Percentiles rank a stretch among this genome's conserved stretches.
Conservation (phyloP, 1,140 invertebrate species). For the Drosophila neocordata region DNA sequence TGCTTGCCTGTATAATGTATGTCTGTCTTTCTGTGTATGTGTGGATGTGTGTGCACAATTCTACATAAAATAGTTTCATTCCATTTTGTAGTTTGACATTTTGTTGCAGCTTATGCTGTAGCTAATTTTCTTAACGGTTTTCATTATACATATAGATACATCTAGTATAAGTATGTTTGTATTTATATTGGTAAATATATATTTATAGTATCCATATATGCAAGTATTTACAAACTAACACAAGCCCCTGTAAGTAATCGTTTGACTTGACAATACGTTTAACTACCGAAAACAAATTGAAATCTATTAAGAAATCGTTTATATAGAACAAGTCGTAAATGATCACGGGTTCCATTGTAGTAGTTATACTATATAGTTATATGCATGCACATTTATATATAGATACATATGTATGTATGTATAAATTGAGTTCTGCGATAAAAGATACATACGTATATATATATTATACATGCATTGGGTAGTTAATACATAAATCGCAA, state of each 20-base stretch:
- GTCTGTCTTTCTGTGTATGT: constrained; percentile 11
- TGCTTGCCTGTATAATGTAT: not conserved
- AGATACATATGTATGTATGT: constrained; percentile 56
- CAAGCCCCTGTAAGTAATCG: constrained; percentile 78
- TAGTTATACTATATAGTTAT: not conserved
- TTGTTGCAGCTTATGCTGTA: constrained; percentile 37
- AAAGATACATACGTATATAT: constrained; percentile 44
- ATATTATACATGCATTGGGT: constrained; percentile 30
- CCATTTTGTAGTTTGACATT: constrained; percentile 35
- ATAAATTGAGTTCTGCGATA: constrained; percentile 60
- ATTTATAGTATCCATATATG: constrained; percentile 42
- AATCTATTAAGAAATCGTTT: constrained; percentile 5
- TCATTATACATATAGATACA: constrained; percentile 27
- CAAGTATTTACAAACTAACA: constrained; percentile 72
- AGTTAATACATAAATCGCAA: constrained; percentile 52
- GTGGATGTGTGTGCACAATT: constrained; percentile 38
- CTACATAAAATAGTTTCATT: constrained; percentile 75
- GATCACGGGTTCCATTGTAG: constrained; percentile 11
- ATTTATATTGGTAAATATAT: not conserved
- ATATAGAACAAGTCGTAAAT: constrained; percentile 8
- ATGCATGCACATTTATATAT: constrained; percentile 30
- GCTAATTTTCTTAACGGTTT: constrained; percentile 34
- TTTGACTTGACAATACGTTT: constrained; percentile 43
- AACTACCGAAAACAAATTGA: constrained; percentile 27
- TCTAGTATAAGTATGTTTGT: constrained; percentile 11